phyloP scores from a whole-genome alignment of 1,140 invertebrate genomes.

The Melipona quadrifasciata region DNA sequence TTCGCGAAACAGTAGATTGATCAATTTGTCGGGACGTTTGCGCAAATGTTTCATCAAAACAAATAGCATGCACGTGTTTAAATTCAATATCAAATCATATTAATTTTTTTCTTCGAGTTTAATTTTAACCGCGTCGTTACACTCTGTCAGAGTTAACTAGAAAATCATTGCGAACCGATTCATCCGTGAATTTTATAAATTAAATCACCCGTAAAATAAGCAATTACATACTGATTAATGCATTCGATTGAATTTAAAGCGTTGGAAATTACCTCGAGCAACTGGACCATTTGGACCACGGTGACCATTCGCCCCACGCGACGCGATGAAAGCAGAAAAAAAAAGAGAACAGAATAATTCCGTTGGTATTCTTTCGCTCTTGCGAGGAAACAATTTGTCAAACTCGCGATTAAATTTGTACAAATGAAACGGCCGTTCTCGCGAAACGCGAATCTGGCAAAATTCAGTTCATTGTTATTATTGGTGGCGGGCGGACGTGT shows the following conservation, averaged over 20 bases:
- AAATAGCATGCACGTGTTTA: no score
- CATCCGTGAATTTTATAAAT: no score
- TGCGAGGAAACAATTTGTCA: constrained; percentile 32
- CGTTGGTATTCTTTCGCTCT: not conserved
- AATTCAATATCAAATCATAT: no score
- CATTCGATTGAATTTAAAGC: not conserved
- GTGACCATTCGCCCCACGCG: constrained; percentile 83
- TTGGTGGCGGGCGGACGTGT: no score
- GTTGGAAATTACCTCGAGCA: constrained; percentile 80
- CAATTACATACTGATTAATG: not conserved
- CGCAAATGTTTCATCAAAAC: no score
- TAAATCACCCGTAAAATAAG: no score
- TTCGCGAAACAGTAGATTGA: no score
- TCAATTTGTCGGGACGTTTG: no score
- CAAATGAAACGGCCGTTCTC: not conserved
- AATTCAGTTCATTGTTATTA: not conserved
- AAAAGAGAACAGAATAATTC: constrained; percentile 19
- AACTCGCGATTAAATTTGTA: constrained; percentile 21
- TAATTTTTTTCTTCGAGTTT: no score
- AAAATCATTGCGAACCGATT: no score
- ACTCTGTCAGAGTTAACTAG: no score
- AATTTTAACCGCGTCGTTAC: no score
- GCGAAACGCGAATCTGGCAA: not conserved
- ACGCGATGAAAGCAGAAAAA: constrained; percentile 72
- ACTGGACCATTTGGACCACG: constrained; percentile 85